Evolutionary conservation across 2,113 vertebrate species (phyloP).

Genomic region (Notarius lentiginosus): DNA sequence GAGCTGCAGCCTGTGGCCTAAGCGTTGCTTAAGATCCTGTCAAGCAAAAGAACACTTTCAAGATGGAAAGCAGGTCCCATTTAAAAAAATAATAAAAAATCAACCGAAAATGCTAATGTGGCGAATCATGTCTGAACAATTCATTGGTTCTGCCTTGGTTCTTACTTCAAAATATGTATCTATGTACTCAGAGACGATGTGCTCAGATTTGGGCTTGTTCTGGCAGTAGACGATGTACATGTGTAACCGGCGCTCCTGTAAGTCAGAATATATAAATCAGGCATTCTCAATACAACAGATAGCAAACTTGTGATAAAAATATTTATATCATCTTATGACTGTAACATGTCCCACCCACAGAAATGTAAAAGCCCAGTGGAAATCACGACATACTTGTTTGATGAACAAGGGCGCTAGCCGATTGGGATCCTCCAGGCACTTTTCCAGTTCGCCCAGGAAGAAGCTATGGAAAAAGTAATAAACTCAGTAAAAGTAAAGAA

Average conservation of each 20-base stretch:
- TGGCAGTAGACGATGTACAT: conserved; percentile 99
- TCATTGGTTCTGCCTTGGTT: not conserved
- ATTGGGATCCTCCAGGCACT: conserved; percentile 96
- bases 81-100: not conserved
- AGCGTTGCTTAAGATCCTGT: conserved; percentile 91
- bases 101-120: not conserved
- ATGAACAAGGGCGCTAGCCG: conserved; percentile 90
- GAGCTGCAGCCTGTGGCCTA: conserved; percentile 90
- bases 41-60: conserved; percentile 21
- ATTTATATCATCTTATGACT: not conserved
- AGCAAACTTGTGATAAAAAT: no score
- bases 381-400: conserved; percentile 81
- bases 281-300: no score
- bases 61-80: not conserved
- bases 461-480: conserved; percentile 73
- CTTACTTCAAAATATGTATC: conserved; percentile 97
- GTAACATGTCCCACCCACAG: not conserved
- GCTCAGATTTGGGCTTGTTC: conserved; percentile 98
- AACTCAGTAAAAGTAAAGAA: not conserved
- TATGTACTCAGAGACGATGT: conserved; percentile 96
- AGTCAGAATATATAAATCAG: not conserved
- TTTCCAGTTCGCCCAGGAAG: conserved; percentile 93
- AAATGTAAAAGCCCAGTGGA: not conserved
- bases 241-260: conserved; percentile 91
- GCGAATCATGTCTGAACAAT: not conserved